These are phyloP conservation scores for Sebastes dallii DNA, from an alignment of 2,797 vertebrate species.

Conservation along the genomic window DNA sequence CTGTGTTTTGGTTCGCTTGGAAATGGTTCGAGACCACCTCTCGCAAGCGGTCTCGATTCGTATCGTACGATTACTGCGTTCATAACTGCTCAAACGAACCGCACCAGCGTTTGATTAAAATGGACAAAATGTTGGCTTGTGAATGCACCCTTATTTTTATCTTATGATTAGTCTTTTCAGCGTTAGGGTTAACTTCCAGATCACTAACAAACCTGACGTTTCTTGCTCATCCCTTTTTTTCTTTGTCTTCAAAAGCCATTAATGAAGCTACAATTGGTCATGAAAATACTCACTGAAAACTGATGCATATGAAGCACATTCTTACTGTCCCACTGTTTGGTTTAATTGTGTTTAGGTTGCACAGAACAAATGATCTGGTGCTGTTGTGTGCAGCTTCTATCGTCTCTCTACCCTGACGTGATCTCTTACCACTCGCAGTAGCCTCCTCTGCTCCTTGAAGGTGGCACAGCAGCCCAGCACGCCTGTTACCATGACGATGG, in stretches of 20 bases:
- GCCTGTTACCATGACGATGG: constrained; percentile 85
- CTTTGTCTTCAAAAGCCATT: not conserved
- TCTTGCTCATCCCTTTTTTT: not conserved
- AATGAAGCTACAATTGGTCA: not conserved
- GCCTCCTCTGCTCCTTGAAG: constrained; percentile 83
- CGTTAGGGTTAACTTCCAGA: not conserved
- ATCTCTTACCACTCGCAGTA: constrained; percentile 86
- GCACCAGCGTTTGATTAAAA: no score
- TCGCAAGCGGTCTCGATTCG: no score
- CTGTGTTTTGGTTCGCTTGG: no score
- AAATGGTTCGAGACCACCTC: no score
- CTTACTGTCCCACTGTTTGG: not conserved
- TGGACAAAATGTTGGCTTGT: no score
- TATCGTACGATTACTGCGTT: no score
- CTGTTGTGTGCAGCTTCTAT: not conserved
- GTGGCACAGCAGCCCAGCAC: constrained; percentile 86
- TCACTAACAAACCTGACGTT: not conserved
- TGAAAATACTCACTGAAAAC: not conserved
- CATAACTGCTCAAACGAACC: no score
- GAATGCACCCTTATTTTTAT: not conserved
- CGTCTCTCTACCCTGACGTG: constrained; percentile 24
- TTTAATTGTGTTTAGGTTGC: not conserved
- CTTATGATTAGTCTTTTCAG: not conserved
- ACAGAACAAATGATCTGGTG: not conserved
- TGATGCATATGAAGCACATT: not conserved